These are phyloP conservation scores for Uloborus diversus DNA, from an alignment of 1,140 invertebrate genomes.

Conservation along the genomic window DNA sequence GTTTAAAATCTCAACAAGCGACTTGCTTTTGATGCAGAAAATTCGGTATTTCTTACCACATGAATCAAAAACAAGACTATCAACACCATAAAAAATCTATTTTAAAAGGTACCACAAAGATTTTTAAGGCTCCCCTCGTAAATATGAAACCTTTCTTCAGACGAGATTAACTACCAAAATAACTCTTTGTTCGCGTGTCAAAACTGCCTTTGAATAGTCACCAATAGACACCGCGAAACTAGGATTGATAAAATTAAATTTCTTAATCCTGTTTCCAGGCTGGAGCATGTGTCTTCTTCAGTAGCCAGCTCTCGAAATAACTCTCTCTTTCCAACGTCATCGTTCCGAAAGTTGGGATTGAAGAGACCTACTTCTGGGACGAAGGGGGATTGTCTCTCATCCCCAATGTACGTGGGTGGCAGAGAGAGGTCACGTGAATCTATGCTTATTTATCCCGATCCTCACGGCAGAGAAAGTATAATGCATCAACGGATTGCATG, in stretches of 20 bases:
- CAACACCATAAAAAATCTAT: too few species aligned
- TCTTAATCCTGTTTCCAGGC: neutral
- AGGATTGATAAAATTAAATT: neutral
- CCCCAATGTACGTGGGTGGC: conserved; percentile 15
- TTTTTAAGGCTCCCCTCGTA: too few species aligned
- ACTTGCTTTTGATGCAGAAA: too few species aligned
- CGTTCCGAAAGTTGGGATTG: neutral
- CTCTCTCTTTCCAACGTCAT: neutral
- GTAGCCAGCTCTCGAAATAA: neutral
- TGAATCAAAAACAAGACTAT: too few species aligned
- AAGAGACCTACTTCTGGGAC: conserved; percentile 9
- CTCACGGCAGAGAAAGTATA: neutral
- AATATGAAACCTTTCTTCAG: too few species aligned
- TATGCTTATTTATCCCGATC: conserved; percentile 12
- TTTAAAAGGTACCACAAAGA: too few species aligned
- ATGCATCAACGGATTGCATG: neutral
- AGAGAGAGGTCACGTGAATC: conserved; percentile 1
- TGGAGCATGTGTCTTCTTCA: neutral
- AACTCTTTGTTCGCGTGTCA: neutral
- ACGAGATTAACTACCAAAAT: too few species aligned
- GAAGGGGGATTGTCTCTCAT: conserved; percentile 5
- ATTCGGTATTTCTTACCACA: too few species aligned
- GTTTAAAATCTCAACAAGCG: too few species aligned
- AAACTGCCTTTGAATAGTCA: too few species aligned
- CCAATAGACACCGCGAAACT: too few species aligned